Base-by-base conservation (phyloP, 2,113 vertebrate species). In the Lophura nycthemera region DNA sequence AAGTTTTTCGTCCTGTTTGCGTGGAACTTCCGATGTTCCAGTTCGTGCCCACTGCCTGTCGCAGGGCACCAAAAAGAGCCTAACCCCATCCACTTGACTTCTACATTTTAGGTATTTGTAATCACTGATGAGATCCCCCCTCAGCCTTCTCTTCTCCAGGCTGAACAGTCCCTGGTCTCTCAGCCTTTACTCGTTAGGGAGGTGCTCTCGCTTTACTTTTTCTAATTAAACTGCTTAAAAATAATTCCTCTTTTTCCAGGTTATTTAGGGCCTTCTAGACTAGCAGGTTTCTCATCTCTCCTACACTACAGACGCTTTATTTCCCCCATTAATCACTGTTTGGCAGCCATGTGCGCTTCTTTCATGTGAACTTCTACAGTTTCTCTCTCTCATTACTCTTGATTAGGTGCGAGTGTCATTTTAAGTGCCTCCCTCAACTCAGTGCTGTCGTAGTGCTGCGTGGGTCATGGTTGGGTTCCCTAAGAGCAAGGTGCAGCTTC, bases 401-500 rank as follows among this genome's bases (percentile, higher is more conserved):
- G 13, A 25, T 83, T n/a, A 66, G 17, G 71, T 70, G 19, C 7
- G 12, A 48, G 45, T 78, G 83, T 83, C 54, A 67, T 74, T 77
- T 77, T 19, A 65, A 95, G 83, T 57, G 56, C 45, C 85, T 81
- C 50, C 21, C 25, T 85, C 52, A 60, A 27, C 42, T 2, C 2
- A 27, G 54, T 34, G 24, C 48, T 84, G 2, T 61, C 50, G 34
- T 6, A 18, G 30, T 12, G 76, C 48, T 38, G 32, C 32, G 12
- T 3, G 1, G 17, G 34, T 65, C 13, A 1, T 77, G 75, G 57
- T 73, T 36, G 36, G 14, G 24, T 50, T 91, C 83, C 77, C 63
- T 90, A 59, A 75, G 54, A 93, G 92, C 92, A 95, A 97, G 95
- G 94, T 95, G 94, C 94, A 95, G 59, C 92, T 88, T 94, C 80